Evolutionary conservation across 2,888 invertebrate species (phyloP).

Genomic region (Amitus sp.): DNA sequence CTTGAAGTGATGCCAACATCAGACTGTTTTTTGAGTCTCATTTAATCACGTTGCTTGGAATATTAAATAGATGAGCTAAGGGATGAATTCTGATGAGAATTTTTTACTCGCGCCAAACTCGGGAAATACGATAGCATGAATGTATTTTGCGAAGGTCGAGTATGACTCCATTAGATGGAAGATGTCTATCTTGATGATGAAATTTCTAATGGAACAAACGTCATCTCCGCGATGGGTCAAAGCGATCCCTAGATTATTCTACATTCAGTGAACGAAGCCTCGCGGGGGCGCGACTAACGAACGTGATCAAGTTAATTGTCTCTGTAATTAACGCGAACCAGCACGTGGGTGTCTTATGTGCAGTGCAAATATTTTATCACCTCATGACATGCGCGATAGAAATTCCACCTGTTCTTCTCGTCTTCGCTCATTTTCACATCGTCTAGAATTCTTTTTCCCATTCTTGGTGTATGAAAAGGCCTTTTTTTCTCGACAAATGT

Average conservation of each 20-base stretch:
- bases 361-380: constrained; percentile 53
- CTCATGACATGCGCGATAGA: constrained; percentile 40
- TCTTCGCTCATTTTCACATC: constrained; percentile 29
- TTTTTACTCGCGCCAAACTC: no score
- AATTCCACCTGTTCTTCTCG: constrained; percentile 38
- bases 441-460: constrained; percentile 1
- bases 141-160: no score
- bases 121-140: no score
- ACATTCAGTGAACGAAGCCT: constrained; percentile 16
- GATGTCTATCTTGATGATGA: no score
- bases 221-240: constrained; percentile 13
- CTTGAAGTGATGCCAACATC: no score
- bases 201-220: no score
- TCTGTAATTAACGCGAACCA: constrained; percentile 50
- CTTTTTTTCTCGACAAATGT: constrained; percentile 6
- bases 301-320: constrained; percentile 52
- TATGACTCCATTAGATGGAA: no score
- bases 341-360: constrained; percentile 33
- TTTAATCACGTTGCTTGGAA: no score
- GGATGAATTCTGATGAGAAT: no score
- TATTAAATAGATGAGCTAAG: no score
- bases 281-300: constrained; percentile 43
- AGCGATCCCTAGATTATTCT: constrained; percentile 23
- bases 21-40: no score
- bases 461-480: constrained; percentile 11